Conservation (phyloP, 2,113 vertebrate species). For the Takifugu flavidus region DNA sequence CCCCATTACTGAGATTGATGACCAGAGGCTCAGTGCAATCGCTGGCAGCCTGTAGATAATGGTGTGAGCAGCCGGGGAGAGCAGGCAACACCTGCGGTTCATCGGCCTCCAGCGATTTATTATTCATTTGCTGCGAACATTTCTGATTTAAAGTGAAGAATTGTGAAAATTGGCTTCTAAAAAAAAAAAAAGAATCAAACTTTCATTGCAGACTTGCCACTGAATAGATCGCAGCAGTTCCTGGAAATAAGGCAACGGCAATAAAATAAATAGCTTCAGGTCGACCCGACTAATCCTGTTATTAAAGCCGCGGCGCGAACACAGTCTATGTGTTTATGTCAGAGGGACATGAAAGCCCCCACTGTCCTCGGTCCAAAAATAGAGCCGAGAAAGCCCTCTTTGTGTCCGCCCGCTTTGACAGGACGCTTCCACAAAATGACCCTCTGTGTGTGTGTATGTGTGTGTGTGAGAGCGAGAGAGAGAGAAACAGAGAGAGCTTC, state of each 20-base stretch:
- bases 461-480: background rate
- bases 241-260: slow-evolving; percentile 2
- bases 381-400: slow-evolving; percentile 52
- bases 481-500: background rate
- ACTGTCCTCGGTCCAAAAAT: slow-evolving; percentile 49
- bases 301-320: slow-evolving; percentile 26
- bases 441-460: slow-evolving; percentile 10
- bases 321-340: slow-evolving; percentile 34
- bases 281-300: slow-evolving; percentile 18
- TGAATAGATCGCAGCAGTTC: background rate
- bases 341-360: slow-evolving; percentile 45
- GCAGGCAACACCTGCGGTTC: slow-evolving; percentile 17
- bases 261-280: slow-evolving; percentile 6
- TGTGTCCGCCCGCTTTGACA: slow-evolving; percentile 35
- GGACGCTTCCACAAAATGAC: slow-evolving; percentile 36
- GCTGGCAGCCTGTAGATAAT: slow-evolving; percentile 24
- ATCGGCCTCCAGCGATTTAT: slow-evolving; percentile 17
- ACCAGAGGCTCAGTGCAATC: slow-evolving; percentile 3
- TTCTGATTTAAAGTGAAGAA: background rate
- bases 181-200: too few species aligned
- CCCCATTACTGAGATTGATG: slow-evolving; percentile 56
- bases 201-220: background rate
- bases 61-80: background rate
- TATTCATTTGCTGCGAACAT: slow-evolving; percentile 3
- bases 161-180: too few species aligned